phyloP scores from a whole-genome alignment of 2,888 invertebrate genomes.

The Apodemia mormo region DNA sequence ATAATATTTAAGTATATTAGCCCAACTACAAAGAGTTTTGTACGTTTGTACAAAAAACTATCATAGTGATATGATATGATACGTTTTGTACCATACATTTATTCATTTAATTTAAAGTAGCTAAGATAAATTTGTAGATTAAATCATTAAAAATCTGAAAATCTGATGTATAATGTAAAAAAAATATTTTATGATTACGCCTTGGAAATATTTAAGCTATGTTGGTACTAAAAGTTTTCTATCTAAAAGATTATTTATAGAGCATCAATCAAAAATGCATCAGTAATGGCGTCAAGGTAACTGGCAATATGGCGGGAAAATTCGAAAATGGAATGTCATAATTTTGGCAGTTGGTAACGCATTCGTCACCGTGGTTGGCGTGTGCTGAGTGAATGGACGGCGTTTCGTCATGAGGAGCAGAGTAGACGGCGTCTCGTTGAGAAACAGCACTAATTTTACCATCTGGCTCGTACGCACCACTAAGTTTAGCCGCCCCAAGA shows the following conservation, averaged over 20 bases:
- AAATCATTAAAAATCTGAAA: too few species aligned
- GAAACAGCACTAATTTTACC: conserved; percentile 78
- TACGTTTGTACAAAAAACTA: too few species aligned
- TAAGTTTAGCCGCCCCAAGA: conserved; percentile 83
- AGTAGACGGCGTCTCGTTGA: conserved; percentile 74
- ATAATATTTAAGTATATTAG: too few species aligned
- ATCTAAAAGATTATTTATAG: not conserved
- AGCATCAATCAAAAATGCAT: conserved; percentile 28
- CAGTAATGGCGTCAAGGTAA: conserved; percentile 37
- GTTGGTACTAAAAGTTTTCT: not conserved
- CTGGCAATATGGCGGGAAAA: conserved; percentile 60
- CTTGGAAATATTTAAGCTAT: too few species aligned
- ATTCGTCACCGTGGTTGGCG: conserved; percentile 58
- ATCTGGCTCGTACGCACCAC: conserved; percentile 80
- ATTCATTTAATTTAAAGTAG: too few species aligned
- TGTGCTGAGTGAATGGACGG: conserved; percentile 68
- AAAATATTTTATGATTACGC: too few species aligned
- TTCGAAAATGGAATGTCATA: conserved; percentile 75
- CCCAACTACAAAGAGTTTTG: too few species aligned
- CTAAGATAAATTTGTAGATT: too few species aligned
- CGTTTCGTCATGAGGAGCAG: conserved; percentile 72
- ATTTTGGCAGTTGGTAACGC: conserved; percentile 74
- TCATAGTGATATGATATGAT: too few species aligned
- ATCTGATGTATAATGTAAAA: too few species aligned
- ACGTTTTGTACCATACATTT: too few species aligned